Base-by-base conservation (phyloP, 2,888 invertebrate genomes). In the Philopedon plagiatum region DNA sequence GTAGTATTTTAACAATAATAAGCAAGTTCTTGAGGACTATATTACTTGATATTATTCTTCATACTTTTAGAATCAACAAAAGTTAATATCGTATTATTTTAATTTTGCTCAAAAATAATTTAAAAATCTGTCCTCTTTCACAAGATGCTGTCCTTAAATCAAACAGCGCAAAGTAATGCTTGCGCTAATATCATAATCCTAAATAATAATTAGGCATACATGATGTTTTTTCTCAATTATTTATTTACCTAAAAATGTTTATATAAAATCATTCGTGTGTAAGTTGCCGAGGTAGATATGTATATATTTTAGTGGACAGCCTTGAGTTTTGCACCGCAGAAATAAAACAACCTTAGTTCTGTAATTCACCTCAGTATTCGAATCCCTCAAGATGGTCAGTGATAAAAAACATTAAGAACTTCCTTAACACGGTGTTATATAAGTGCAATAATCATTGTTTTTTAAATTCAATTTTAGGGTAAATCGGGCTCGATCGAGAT, bases 181-280 rank as follows among this genome's bases (percentile, higher is more conserved):
- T n/a, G n/a, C n/a, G n/a, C n/a, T n/a, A n/a, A n/a, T n/a, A n/a
- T n/a, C n/a, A n/a, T n/a, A n/a, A n/a, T n/a, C 46, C 5, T 21
- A 46, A 46, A 46, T 21, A 46, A 21, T 46, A 46, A 46, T 46
- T 46, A 46, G 46, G n/a, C 21, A 21, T 44, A 44, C 29, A 15
- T 54, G 29, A 29, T 54, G 7, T 54, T 32, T n/a, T n/a, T 54
- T 54, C 51, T 54, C n/a, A 18, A 29, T 54, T 26, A 54, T 54
- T 54, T 54, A 58, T 58, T 58, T 58, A 39, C 58, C 58, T 58
- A 51, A 63, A 76, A 76, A 73, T 76, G 76, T 76, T 74, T 72
- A 78, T 75, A 71, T 57, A 75, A 77, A 76, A 71, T 74, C 77
- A 76, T 67, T 78, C 77, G 78, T 76, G 78, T 80, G 76, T 77